Conservation (phyloP, 2,888 invertebrate species). For the Enchytraeus crypticus region DNA sequence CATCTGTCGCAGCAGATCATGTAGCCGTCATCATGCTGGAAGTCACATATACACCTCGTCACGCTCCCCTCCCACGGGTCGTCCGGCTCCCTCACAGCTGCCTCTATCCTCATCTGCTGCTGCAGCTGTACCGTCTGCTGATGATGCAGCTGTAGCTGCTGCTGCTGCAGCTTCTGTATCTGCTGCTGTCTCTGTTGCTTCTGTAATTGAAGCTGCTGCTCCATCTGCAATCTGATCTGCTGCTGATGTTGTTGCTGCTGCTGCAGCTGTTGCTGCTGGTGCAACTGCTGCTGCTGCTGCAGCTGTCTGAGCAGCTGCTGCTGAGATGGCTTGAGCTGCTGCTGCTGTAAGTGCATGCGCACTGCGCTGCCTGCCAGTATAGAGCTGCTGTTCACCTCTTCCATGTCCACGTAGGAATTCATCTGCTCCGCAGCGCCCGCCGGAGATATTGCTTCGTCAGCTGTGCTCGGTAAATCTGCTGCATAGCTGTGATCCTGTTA, state of each 20-base stretch:
- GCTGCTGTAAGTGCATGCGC: too few relatives aligned
- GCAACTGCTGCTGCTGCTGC: not conserved
- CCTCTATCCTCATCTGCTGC: not conserved
- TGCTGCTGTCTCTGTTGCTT: not conserved
- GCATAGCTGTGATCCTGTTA: not conserved
- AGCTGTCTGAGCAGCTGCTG: not conserved
- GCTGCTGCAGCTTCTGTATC: too few relatives aligned
- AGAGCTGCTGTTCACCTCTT: too few relatives aligned
- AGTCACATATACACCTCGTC: too few relatives aligned
- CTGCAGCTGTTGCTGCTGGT: not conserved
- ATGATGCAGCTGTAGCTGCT: not conserved
- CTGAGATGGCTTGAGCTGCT: not conserved
- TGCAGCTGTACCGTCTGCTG: not conserved
- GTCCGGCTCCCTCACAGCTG: not conserved
- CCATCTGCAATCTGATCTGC: not conserved
- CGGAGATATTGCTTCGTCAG: too few relatives aligned
- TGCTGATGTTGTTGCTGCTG: not conserved
- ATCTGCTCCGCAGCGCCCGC: too few relatives aligned
- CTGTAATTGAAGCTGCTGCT: not conserved
- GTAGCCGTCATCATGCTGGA: too few relatives aligned
- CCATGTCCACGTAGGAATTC: too few relatives aligned
- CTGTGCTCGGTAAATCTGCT: not conserved
- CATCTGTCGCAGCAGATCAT: too few relatives aligned
- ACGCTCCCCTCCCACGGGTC: not conserved
- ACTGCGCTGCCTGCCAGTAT: not conserved